Percentiles rank a stretch among this genome's conserved stretches.
Conservation (phyloP, 2,888 invertebrate genomes). For the Torymus texanus region DNA sequence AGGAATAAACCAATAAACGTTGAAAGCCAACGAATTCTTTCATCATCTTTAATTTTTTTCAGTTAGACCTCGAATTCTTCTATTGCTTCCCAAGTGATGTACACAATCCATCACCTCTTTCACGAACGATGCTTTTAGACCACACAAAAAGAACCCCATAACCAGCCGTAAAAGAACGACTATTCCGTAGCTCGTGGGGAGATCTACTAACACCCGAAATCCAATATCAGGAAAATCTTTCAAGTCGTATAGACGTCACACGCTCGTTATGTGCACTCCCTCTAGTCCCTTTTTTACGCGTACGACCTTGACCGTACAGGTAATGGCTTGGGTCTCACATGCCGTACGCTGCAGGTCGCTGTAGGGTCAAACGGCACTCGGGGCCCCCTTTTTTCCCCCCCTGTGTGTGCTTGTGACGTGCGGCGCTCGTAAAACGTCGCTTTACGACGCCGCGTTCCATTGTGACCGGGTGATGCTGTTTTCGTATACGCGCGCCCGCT, state of each 20-base stretch:
- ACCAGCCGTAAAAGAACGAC: no score
- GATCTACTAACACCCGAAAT: no score
- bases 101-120: no score
- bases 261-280: no score
- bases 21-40: not conserved
- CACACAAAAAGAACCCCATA: no score
- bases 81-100: no score
- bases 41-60: not conserved
- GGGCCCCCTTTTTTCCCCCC: not conserved
- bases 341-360: not conserved
- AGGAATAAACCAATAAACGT: not conserved
- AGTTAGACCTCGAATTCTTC: no score
- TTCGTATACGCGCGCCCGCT: conserved; percentile 25
- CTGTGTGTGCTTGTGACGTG: conserved; percentile 48
- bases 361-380: conserved; percentile 23
- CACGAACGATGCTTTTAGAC: no score
- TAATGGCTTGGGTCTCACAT: conserved; percentile 30
- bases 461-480: conserved; percentile 9
- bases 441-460: conserved; percentile 27
- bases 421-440: conserved; percentile 45
- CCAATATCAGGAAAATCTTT: no score
- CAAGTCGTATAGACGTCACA: no score
- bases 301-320: conserved; percentile 42
- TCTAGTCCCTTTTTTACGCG: not conserved
- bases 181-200: no score